Conservation (phyloP, 2,888 invertebrate species). For the Petrolisthes cinctipes region DNA sequence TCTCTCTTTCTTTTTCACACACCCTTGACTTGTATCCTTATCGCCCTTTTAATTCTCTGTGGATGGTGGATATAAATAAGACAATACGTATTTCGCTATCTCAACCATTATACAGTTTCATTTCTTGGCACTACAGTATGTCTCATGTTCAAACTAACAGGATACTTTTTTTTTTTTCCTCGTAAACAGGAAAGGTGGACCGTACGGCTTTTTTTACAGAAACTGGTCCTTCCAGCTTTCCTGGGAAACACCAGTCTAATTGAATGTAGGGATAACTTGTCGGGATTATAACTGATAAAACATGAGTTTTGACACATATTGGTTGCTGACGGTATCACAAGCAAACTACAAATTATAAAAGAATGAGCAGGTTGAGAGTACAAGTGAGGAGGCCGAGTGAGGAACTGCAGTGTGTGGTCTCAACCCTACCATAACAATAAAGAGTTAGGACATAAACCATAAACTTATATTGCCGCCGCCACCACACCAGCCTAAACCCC, state of each 20-base stretch:
- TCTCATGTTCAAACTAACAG: background rate
- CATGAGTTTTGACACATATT: too few species aligned
- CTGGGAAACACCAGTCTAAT: background rate
- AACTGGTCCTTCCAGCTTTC: background rate
- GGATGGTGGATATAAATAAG: too few species aligned
- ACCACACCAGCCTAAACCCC: conserved; percentile 35
- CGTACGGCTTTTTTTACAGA: background rate
- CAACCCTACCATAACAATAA: conserved; percentile 57
- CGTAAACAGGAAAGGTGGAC: background rate
- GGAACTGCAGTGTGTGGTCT: conserved; percentile 12
- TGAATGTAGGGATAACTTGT: background rate
- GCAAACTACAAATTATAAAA: too few species aligned
- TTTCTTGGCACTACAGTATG: too few species aligned
- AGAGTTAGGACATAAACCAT: conserved; percentile 62
- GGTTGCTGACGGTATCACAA: background rate
- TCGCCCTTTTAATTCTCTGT: too few species aligned
- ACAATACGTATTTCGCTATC: too few species aligned
- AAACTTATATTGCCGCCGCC: conserved; percentile 46
- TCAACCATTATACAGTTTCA: too few species aligned
- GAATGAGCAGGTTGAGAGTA: background rate
- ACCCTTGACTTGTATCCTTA: too few species aligned
- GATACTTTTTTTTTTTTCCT: background rate
- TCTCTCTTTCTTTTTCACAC: background rate
- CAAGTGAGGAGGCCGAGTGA: background rate
- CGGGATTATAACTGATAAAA: background rate